Conservation (phyloP, 2,888 invertebrate genomes). For the Hylaea fasciaria region DNA sequence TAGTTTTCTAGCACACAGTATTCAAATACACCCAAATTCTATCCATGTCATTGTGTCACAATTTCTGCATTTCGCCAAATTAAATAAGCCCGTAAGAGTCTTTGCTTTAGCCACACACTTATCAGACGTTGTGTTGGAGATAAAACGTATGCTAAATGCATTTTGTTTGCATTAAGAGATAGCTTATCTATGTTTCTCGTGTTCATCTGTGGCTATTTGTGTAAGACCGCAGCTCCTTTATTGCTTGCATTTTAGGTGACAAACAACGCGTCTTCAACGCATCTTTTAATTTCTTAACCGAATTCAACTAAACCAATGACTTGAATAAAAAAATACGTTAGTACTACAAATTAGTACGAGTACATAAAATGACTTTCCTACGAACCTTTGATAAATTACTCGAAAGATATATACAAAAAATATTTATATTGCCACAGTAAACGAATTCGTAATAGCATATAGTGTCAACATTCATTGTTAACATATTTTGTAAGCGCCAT, state of each 20-base stretch:
- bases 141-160: conserved; percentile 50
- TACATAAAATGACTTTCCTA: too few species aligned
- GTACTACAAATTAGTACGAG: too few species aligned
- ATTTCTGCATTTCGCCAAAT: conserved; percentile 39
- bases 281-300: too few species aligned
- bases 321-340: too few species aligned
- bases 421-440: too few species aligned
- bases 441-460: too few species aligned
- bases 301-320: too few species aligned
- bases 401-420: too few species aligned
- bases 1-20: conserved; percentile 43
- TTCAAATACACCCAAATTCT: conserved; percentile 39
- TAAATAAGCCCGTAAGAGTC: conserved; percentile 27
- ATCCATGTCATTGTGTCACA: conserved; percentile 41
- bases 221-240: conserved; percentile 4
- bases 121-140: conserved; percentile 41
- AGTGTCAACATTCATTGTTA: neutral
- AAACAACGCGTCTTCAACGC: conserved; percentile 1
- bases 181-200: conserved; percentile 50
- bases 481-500: conserved; percentile 2
- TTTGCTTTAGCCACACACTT: conserved; percentile 19
- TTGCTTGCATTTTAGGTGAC: neutral
- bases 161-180: conserved; percentile 55
- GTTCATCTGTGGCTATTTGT: conserved; percentile 40
- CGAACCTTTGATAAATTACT: neutral